phyloP scores from a whole-genome alignment of 2,888 invertebrate genomes.

The Coenonympha arcania region DNA sequence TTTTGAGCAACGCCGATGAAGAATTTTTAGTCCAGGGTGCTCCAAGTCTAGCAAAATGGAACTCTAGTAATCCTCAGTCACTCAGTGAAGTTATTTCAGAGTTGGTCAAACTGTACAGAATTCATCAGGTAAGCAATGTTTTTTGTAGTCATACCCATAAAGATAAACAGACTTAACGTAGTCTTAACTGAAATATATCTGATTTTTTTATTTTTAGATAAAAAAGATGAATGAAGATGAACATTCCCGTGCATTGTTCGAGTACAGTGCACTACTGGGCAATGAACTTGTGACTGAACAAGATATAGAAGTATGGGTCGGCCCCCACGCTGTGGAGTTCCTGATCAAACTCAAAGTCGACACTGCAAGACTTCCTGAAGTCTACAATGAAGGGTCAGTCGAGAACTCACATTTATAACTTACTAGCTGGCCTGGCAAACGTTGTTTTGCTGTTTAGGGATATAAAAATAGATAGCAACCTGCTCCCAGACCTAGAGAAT shows the following conservation, averaged over 20 bases:
- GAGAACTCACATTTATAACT: not conserved
- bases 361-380: constrained; percentile 75
- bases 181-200: too few relatives aligned
- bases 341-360: constrained; percentile 78
- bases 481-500: too few relatives aligned
- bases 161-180: too few relatives aligned
- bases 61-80: constrained; percentile 74
- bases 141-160: not conserved
- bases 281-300: constrained; percentile 68
- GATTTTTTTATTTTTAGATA: constrained; percentile 51
- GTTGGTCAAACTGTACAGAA: constrained; percentile 75
- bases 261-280: constrained; percentile 77
- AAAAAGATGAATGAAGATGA: constrained; percentile 68
- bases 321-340: constrained; percentile 76
- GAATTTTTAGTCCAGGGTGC: constrained; percentile 67
- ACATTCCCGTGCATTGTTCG: constrained; percentile 73
- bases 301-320: constrained; percentile 79
- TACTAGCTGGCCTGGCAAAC: too few relatives aligned
- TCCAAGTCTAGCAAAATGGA: constrained; percentile 78
- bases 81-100: constrained; percentile 77
- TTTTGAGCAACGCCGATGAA: constrained; percentile 75
- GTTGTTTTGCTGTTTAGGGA: too few relatives aligned
- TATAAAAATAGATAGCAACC: too few relatives aligned
- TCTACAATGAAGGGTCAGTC: constrained; percentile 63
- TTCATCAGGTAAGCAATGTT: constrained; percentile 72